Percentiles rank a stretch among this genome's conserved stretches.
phyloP scores from a whole-genome alignment of 2,888 invertebrate species.

The Synanthedon formicaeformis region DNA sequence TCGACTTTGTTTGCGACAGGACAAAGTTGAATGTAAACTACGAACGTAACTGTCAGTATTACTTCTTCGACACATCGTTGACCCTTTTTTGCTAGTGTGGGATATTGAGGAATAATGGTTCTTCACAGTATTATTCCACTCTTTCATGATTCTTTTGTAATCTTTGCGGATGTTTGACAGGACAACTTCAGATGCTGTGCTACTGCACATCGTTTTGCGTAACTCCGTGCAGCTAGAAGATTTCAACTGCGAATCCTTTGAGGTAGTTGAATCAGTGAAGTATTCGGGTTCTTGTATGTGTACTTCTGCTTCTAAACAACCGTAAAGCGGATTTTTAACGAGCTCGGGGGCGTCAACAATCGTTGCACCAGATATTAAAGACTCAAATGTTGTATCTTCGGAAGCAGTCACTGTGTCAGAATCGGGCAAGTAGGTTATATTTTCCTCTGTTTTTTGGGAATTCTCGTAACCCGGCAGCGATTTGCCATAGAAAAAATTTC shows the following conservation, averaged over 20 bases:
- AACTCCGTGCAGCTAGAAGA: conserved; percentile 58
- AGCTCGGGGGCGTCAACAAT: conserved; percentile 48
- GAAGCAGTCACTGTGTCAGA: conserved; percentile 53
- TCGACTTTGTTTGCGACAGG: conserved; percentile 38
- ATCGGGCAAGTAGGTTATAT: conserved; percentile 55
- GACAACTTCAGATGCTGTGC: conserved; percentile 32
- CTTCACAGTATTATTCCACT: conserved; percentile 58
- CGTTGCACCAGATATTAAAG: conserved; percentile 39
- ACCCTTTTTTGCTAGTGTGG: conserved; percentile 30
- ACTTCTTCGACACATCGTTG: conserved; percentile 31
- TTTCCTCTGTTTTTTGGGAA: conserved; percentile 48
- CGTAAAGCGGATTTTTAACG: conserved; percentile 56
- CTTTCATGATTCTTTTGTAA: conserved; percentile 61
- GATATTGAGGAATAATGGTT: conserved; percentile 45
- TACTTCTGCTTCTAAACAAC: conserved; percentile 42
- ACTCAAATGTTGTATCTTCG: conserved; percentile 48
- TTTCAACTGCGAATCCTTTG: conserved; percentile 51
- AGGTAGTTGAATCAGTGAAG: conserved; percentile 31
- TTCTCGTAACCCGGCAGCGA: conserved; percentile 50
- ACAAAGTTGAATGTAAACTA: conserved; percentile 49
- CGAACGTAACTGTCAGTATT: conserved; percentile 43
- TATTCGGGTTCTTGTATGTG: conserved; percentile 37
- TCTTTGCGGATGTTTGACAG: conserved; percentile 46
- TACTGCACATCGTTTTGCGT: conserved; percentile 41
- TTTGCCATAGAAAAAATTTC: conserved; percentile 63